phyloP scores from a whole-genome alignment of 1,140 invertebrate species.

The Adelges cooleyi region DNA sequence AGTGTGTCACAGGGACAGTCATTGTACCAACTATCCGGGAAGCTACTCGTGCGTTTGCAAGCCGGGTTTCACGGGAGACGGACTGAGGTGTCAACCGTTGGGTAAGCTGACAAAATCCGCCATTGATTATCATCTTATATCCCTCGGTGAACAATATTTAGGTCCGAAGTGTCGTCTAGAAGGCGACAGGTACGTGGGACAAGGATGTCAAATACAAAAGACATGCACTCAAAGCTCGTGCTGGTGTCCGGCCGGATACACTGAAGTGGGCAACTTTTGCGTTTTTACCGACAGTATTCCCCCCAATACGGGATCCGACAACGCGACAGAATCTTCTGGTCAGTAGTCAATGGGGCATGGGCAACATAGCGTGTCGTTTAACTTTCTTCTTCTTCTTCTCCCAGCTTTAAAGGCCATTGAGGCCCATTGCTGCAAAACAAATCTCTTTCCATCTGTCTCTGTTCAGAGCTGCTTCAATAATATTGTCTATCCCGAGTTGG shows the following conservation, averaged over 20 bases:
- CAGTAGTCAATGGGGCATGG: neutral
- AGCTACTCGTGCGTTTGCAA: conserved; percentile 43
- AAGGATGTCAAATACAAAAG: neutral
- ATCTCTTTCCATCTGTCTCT: no score
- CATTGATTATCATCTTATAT: neutral
- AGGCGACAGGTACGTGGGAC: neutral
- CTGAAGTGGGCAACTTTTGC: neutral
- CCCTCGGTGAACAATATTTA: neutral
- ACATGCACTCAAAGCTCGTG: neutral
- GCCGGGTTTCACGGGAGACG: conserved; percentile 44
- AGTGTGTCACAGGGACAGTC: conserved; percentile 40
- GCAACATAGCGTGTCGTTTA: no score
- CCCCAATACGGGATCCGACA: neutral
- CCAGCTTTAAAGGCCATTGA: no score
- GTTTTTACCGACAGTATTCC: neutral
- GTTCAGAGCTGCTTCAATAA: no score
- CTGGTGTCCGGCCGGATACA: neutral
- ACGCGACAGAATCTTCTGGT: neutral
- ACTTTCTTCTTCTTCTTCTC: no score
- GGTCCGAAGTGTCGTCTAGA: neutral
- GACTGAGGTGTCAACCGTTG: conserved; percentile 37
- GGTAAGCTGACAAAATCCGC: neutral
- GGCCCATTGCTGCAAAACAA: no score
- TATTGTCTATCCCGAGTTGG: no score
- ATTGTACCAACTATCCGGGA: conserved; percentile 41